phyloP scores from a whole-genome alignment of 2,797 vertebrate species.

The Periophthalmus magnuspinnatus region DNA sequence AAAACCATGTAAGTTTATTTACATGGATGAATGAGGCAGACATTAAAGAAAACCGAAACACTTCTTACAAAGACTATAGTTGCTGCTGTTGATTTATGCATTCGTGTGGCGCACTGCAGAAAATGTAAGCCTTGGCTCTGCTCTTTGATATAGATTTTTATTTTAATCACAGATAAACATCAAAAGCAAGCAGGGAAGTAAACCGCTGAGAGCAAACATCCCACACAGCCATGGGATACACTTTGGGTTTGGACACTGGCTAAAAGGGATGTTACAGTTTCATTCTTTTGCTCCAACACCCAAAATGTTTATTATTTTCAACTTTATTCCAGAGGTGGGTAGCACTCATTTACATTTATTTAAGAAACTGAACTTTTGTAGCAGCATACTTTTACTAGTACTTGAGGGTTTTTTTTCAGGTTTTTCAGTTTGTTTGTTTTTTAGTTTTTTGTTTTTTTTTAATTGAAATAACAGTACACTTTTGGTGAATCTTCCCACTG shows the following conservation, averaged over 20 bases:
- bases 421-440: too few species aligned
- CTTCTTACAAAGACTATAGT: slow-evolving; percentile 2
- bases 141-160: slow-evolving; percentile 31
- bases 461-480: too few species aligned
- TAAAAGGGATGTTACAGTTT: slow-evolving; percentile 21
- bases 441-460: too few species aligned
- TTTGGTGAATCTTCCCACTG: too few species aligned
- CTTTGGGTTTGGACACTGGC: neutral
- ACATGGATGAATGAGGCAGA: slow-evolving; percentile 5
- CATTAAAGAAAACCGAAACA: slow-evolving; percentile 8
- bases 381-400: too few species aligned
- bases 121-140: slow-evolving; percentile 6
- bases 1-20: too few species aligned
- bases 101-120: slow-evolving; percentile 14
- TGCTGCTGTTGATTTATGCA: slow-evolving; percentile 8
- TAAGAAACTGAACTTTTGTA: too few species aligned
- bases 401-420: too few species aligned
- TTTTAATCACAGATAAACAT: slow-evolving; percentile 33
- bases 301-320: neutral
- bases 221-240: slow-evolving; percentile 1
- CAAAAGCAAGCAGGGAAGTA: slow-evolving; percentile 18
- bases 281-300: slow-evolving; percentile 4
- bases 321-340: neutral
- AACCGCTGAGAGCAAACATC: slow-evolving; percentile 25
- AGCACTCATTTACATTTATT: too few species aligned